Base-by-base conservation (phyloP, 1,140 invertebrate genomes). In the Camponotus vicinus region DNA sequence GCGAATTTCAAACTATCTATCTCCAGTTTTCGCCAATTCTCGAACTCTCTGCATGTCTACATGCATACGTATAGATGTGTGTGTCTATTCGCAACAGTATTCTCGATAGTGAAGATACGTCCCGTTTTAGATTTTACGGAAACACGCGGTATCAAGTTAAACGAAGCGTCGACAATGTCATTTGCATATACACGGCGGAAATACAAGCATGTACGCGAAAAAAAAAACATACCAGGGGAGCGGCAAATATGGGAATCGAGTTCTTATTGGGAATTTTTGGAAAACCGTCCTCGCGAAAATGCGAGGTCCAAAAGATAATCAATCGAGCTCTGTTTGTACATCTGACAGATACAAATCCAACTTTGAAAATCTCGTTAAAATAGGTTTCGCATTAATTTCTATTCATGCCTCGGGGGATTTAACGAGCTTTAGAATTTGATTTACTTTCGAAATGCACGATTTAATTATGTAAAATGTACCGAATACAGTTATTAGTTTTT, bases 161-260 rank as follows among this genome's bases (percentile, higher is more conserved):
- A 80, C 78, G 78, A 80, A 80, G 78, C 66, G 66, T 69, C 18
- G 34, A 71, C 66, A 80, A 80, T 80, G 3, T 63, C 21, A 57
- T 80, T 80, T 80, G 78, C 78, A 80, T 80, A 80, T 15, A 27
- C 21, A 70, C 15, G 13, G 9, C 21, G 37, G 6, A 80, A 69
- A 69, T 70, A 70, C 78, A 70, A 70, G 42, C 61, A 52, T 21
- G 59, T 49, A 69, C 8, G 40, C 37, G 34, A 80, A 70, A 80
- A 80, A 80, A 55, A 79, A 69, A 80, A 80, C 69, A 57, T 80
- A 70, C 49, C 49, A 21, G 34, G 32, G 13, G 34, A 27, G 21
- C 55, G 55, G n/a, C 69, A 71, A 37, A 37, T 70, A 40, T 34
- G 63, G 64, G 49, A 79, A 79, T 69, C 18, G 15, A 78, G 32